Evolutionary conservation across 2,888 invertebrate species (phyloP).

Genomic region (Melanostoma mellinum): DNA sequence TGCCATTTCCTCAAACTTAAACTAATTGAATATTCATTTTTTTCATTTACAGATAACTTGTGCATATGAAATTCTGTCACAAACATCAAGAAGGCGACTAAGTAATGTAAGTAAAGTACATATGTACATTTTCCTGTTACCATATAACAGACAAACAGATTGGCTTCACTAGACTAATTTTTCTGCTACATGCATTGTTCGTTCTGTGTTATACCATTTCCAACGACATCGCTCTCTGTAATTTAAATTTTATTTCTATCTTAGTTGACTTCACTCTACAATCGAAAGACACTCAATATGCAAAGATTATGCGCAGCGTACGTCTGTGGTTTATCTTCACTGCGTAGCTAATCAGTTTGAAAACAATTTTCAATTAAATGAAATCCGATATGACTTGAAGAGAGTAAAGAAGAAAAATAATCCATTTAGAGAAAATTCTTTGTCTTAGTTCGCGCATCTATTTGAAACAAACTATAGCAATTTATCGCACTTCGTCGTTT

Average conservation of each 20-base stretch:
- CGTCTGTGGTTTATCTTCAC: too few species aligned
- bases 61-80: constrained; percentile 68
- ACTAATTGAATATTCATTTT: constrained; percentile 21
- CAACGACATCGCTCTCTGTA: not conserved
- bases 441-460: too few species aligned
- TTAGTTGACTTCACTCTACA: not conserved
- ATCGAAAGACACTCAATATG: too few species aligned
- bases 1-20: not conserved
- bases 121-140: too few species aligned
- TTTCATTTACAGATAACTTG: constrained; percentile 54
- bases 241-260: not conserved
- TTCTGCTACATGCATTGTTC: not conserved
- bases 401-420: not conserved
- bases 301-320: too few species aligned
- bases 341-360: constrained; percentile 1
- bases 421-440: not conserved
- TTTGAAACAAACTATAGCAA: constrained; percentile 21
- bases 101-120: constrained; percentile 54
- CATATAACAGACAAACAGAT: not conserved
- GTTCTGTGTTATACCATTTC: constrained; percentile 41
- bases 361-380: constrained; percentile 54
- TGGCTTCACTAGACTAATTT: not conserved
- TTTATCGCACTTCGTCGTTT: constrained; percentile 24
- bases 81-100: constrained; percentile 70
- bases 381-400: constrained; percentile 46